Evolutionary conservation across 2,797 vertebrate genomes (phyloP).

Genomic region (Manis crassicaudata): DNA sequence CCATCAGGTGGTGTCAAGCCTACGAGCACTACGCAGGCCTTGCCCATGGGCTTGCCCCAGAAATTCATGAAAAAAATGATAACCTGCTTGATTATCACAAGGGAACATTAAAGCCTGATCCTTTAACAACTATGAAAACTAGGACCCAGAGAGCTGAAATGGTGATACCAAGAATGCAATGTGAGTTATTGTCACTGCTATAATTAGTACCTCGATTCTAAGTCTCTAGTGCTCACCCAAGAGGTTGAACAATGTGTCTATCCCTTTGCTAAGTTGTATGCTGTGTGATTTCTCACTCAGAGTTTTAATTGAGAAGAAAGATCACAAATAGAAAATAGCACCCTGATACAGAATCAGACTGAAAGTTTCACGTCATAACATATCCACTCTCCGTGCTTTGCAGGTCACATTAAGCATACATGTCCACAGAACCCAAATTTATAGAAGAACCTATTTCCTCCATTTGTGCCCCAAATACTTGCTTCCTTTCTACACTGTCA

Average conservation of each 20-base stretch:
- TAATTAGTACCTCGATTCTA: neutral
- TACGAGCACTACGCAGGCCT: neutral
- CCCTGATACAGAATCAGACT: neutral
- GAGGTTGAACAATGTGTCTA: neutral
- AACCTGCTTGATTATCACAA: neutral
- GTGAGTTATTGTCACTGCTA: neutral
- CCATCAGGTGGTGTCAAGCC: neutral
- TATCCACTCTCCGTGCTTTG: neutral
- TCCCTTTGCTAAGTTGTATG: neutral
- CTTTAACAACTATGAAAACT: neutral
- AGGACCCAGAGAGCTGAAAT: neutral
- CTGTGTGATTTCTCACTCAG: neutral
- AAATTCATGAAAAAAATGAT: neutral
- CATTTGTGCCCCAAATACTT: neutral
- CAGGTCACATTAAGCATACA: neutral
- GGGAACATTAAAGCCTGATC: neutral
- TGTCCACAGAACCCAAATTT: neutral
- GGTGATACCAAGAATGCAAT: neutral
- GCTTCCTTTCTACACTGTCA: neutral
- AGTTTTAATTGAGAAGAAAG: neutral
- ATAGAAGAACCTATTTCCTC: neutral
- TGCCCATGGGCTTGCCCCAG: neutral
- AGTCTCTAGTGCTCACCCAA: neutral
- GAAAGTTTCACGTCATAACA: neutral
- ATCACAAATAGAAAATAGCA: neutral